Evolutionary conservation across 2,888 invertebrate species (phyloP), one percentile per base, ranked within the genome.

Genomic region (Diploptera punctata): DNA sequence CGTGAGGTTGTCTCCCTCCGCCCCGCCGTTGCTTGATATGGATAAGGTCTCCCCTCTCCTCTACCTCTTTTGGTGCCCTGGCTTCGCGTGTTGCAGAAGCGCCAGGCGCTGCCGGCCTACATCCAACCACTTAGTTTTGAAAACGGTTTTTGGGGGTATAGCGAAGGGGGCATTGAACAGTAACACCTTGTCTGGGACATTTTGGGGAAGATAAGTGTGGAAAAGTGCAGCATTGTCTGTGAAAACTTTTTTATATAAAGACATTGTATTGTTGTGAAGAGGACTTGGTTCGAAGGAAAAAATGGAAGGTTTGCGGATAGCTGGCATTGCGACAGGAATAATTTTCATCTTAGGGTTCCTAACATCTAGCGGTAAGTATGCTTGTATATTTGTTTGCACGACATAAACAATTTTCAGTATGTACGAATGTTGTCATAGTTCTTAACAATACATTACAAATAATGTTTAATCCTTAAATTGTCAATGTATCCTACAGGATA

Each of bases 331-430:
- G 3, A 68, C 70, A 31, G 70, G 68, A 26, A 43, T 70, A 38
- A 47, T 72, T 31, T 49, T 73, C 44, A 29, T 73, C 21, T 52
- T 73, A 49, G 73, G 70, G 18, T 73, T 73, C 52, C 70, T 73
- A 29, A 61, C 73, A 9, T 38, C 70, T 16, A 73, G 65, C 44
- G 73, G 73, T 73, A 54, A 67, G 73, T 67, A 26, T 54, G n/a
- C n/a, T n/a, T n/a, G n/a, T n/a, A n/a, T n/a, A n/a, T n/a, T n/a
- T n/a, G n/a, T n/a, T n/a, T n/a, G n/a, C n/a, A n/a, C n/a, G n/a
- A n/a, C n/a, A n/a, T n/a, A n/a, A n/a, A n/a, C n/a, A n/a, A n/a
- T n/a, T n/a, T n/a, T n/a, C n/a, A n/a, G n/a, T n/a, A n/a, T n/a
- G n/a, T n/a, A n/a, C n/a, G n/a, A n/a, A n/a, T n/a, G n/a, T n/a